Evolutionary conservation across 2,113 vertebrate genomes (phyloP).

Genomic region (Tetrao urogallus): DNA sequence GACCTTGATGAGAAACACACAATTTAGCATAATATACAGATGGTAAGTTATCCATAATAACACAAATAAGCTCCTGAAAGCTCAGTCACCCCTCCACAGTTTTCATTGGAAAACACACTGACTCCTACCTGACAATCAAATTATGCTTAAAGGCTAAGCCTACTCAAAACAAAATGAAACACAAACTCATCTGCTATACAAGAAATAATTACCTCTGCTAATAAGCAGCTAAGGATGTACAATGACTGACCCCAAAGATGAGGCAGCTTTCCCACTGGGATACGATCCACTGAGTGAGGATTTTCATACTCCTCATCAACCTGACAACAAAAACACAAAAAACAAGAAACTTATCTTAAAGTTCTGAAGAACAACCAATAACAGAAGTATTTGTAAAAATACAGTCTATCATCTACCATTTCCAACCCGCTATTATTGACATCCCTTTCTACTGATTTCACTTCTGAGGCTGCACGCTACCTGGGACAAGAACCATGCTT

Average conservation of each 20-base stretch:
- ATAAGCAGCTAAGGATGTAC: constrained; percentile 90
- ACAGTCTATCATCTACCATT: not conserved
- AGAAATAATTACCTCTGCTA: constrained; percentile 87
- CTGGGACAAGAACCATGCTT: not conserved
- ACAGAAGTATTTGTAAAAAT: not conserved
- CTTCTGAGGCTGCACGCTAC: not conserved
- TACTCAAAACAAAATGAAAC: not conserved
- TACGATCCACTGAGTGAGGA: constrained; percentile 92
- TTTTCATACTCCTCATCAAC: constrained; percentile 93
- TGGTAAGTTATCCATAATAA: not conserved
- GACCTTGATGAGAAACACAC: not conserved
- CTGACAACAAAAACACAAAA: constrained; percentile 72
- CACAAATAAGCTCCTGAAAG: not conserved
- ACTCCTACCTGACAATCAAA: not conserved
- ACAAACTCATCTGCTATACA: not conserved
- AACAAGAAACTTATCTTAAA: not conserved
- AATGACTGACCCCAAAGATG: constrained; percentile 98
- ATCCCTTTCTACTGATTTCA: not conserved
- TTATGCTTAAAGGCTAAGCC: not conserved
- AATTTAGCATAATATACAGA: not conserved
- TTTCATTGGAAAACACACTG: not conserved
- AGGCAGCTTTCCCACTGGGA: constrained; percentile 89
- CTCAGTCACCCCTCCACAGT: not conserved
- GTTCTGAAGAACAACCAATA: not conserved
- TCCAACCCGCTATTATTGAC: not conserved